Base-by-base conservation (phyloP, 2,888 invertebrate genomes). In the Aphidoletes aphidimyza region DNA sequence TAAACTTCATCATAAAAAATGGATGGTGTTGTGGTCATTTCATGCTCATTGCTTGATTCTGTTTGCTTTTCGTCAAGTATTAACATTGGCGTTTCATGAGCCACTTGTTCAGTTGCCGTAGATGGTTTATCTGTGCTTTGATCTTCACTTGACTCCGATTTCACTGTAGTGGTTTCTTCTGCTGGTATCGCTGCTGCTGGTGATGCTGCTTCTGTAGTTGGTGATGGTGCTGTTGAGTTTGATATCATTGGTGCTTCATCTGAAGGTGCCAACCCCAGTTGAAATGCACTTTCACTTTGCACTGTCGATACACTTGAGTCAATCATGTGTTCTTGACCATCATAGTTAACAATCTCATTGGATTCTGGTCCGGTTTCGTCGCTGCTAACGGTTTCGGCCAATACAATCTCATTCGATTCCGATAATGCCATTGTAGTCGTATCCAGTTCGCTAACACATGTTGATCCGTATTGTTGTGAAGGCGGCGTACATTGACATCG, bases 401-500 rank as follows among this genome's bases (percentile, higher is more conserved):
- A 81, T 17, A 83, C 19, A 9, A 84, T 84, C 22, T 86, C 85
- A 59, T 87, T 26, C 17, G 47, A 81, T 81, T 84, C 81, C n/a
- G 47, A 11, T 26, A 81, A 34, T 17, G 78, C n/a, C 19, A 19
- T 5, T 39, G 45, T 87, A 87, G n/a, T 87, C 89, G 91, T 86
- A 87, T 91, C 88, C 85, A 89, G 89, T 88, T 91, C 83, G 30
- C 30, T 87, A 85, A 94, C 89, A 90, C 94, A 94, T 86, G 92
- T 92, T 86, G 94, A 93, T 22, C 93, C 93, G 36, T 91, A 90
- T 90, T 93, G 93, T 86, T 92, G 91, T 86, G 92, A 92, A 59
- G 93, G 93, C 14, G 93, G 89, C 87, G 94, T 94, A 89, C 97
- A 97, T 86, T 95, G 94, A 88, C 97, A 97, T 88, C 96, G 93